These are phyloP conservation scores for Bufotes viridis DNA, from an alignment of 2,797 vertebrate species.

Conservation along the genomic window DNA sequence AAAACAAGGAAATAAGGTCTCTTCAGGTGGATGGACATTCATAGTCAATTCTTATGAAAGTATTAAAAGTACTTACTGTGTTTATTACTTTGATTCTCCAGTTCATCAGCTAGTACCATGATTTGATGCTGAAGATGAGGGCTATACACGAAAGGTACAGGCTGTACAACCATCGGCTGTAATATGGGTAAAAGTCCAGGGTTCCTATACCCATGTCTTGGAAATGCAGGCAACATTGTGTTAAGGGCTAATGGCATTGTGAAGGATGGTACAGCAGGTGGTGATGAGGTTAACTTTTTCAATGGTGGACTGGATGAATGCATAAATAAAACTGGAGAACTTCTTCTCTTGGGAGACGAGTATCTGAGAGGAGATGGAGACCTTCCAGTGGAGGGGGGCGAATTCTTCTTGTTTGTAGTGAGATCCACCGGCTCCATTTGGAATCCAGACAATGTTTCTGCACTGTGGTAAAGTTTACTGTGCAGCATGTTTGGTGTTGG, in stretches of 20 bases:
- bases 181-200: slow-evolving; percentile 81
- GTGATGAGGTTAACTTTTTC: slow-evolving; percentile 77
- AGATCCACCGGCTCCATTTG: slow-evolving; percentile 97
- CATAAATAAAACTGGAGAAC: slow-evolving; percentile 77
- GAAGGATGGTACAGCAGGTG: slow-evolving; percentile 78
- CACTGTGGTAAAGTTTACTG: slow-evolving; percentile 75
- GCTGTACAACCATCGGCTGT: slow-evolving; percentile 85
- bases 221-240: slow-evolving; percentile 77
- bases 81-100: slow-evolving; percentile 77
- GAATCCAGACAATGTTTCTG: slow-evolving; percentile 76
- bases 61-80: slow-evolving; percentile 72
- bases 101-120: slow-evolving; percentile 84
- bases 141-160: slow-evolving; percentile 87
- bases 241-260: slow-evolving; percentile 81
- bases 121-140: slow-evolving; percentile 85
- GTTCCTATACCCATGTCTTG: slow-evolving; percentile 76
- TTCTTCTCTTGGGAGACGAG: slow-evolving; percentile 74
- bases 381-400: slow-evolving; percentile 78
- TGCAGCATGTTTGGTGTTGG: slow-evolving; percentile 74
- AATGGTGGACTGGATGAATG: slow-evolving; percentile 80
- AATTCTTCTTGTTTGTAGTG: slow-evolving; percentile 88
- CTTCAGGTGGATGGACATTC: background rate
- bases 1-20: background rate
- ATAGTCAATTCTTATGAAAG: background rate
- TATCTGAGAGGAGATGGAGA: slow-evolving; percentile 81